These are phyloP conservation scores for Semicossyphus pulcher DNA, from an alignment of 2,113 vertebrate species.

Conservation along the genomic window DNA sequence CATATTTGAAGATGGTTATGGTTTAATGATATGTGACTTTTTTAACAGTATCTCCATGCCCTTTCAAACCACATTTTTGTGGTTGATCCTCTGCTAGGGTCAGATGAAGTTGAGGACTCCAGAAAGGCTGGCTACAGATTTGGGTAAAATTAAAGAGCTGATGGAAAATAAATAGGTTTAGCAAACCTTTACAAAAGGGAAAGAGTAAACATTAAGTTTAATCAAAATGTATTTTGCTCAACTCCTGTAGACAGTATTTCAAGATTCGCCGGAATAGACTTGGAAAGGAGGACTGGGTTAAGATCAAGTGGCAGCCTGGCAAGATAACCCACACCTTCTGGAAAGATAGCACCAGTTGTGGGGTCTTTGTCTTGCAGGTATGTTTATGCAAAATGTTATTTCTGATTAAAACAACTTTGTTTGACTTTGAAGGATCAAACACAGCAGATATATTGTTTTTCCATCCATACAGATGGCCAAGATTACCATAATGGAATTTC, in stretches of 20 bases:
- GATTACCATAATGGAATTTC: neutral
- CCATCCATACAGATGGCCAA: neutral
- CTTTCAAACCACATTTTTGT: neutral
- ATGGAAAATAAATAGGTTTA: no score
- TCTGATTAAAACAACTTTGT: no score
- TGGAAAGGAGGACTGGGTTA: slow-evolving; percentile 1
- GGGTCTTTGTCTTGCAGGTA: slow-evolving; percentile 3
- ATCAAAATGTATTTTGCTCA: neutral
- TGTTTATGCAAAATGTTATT: neutral
- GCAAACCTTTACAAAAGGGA: neutral
- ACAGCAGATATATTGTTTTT: neutral
- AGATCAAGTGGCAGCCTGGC: slow-evolving; percentile 13
- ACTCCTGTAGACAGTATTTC: neutral
- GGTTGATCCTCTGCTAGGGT: neutral
- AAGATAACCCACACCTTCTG: slow-evolving; percentile 3
- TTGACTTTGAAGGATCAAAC: no score
- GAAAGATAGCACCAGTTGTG: neutral
- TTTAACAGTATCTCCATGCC: neutral
- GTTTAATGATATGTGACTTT: neutral
- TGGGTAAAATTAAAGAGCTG: neutral
- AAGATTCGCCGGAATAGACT: neutral
- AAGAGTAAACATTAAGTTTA: neutral
- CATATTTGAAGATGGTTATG: no score
- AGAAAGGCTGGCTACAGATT: slow-evolving; percentile 2
- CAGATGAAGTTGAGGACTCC: neutral